Evolutionary conservation across 2,113 vertebrate genomes (phyloP), one percentile per base, ranked within the genome.

Genomic region (Perca fluviatilis): DNA sequence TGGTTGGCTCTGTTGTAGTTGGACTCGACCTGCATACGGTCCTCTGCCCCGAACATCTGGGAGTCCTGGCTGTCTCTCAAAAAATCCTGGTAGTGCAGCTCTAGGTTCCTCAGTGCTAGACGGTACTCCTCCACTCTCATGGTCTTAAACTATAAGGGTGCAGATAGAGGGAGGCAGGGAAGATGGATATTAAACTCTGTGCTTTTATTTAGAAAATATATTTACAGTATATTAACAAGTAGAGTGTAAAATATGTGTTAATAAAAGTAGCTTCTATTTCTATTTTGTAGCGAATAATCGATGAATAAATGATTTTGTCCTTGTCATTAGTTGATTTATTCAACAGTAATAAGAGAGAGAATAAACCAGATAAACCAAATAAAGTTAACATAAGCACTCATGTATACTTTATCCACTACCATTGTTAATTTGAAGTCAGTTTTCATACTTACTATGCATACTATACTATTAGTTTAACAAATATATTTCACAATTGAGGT

Each of bases 51-150:
- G 6, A 99, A 99, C 90, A 93, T 87, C 5, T 94, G 93, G 0
- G 98, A 94, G 3, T 98, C 97, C 93, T 96, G 97, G 85, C 98
- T 99, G 91, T 98, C 96, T 0, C 95, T 91, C 89, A 99, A 89
- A 94, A 99, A 99, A 78, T 96, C 95, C 94, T 98, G 97, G 94
- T 97, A 98, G 93, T 98, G 97, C 4, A 80, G 82, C 88, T 99
- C 98, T 90, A 99, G 94, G 92, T 93, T 97, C 69, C 94, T 94
- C 77, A 99, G 94, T 0, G 94, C 89, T 84, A 97, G 95, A 0
- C 95, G 95, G 91, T 97, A 96, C 73, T 99, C 97, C 77, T 99
- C 98, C 0, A 95, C 95, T 25, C 94, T 95, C 94, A 98, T 78
- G 0, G 95, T 96, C 89, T 97, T 97, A 80, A 99, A 97, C 98